Base-by-base conservation (phyloP, 2,797 vertebrate species). In the Taeniopygia guttata region DNA sequence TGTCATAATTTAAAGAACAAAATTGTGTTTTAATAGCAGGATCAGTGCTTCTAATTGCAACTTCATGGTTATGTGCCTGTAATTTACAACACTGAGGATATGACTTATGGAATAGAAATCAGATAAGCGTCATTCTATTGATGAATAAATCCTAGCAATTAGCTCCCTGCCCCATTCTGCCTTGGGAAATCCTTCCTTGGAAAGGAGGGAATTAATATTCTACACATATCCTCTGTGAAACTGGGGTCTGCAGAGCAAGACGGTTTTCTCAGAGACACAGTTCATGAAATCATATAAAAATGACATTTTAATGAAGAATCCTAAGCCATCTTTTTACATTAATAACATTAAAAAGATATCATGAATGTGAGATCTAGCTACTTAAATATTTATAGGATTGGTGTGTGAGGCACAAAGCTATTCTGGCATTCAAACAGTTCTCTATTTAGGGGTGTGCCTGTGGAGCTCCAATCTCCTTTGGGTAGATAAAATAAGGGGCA, bases 11-110 rank as follows among this genome's bases (percentile, higher is more conserved):
- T 75, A 89, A 85, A 91, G 69, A 89, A 64, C 72, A 91, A 94
- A 93, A 95, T 66, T 19, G 73, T 90, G 59, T 76, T 96, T 96
- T 94, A 95, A 96, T 75, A 81, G 70, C 59, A 86, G 91, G 76
- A 96, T 93, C 89, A 78, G 69, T 10, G 3, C 49, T 84, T 86
- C 63, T 92, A 92, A 96, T 96, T 96, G 89, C 70, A 92, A 67
- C 73, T 86, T 78, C 79, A 81, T 40, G 73, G 89, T 84, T 91
- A 73, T 92, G 63, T 93, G 94, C 69, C 62, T 90, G 77, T 73
- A 91, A 96, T 95, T 95, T 95, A 66, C 92, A 95, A 66, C 76
- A 81, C 55, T 38, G 70, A 69, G 68, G 70, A 91, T 84, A 59
- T 78, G 76, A 93, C 48, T 93, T 66, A 72, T 9, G 55, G 79